Conservation (phyloP, 1,140 invertebrate genomes). For the Sarcophaga bullata region DNA sequence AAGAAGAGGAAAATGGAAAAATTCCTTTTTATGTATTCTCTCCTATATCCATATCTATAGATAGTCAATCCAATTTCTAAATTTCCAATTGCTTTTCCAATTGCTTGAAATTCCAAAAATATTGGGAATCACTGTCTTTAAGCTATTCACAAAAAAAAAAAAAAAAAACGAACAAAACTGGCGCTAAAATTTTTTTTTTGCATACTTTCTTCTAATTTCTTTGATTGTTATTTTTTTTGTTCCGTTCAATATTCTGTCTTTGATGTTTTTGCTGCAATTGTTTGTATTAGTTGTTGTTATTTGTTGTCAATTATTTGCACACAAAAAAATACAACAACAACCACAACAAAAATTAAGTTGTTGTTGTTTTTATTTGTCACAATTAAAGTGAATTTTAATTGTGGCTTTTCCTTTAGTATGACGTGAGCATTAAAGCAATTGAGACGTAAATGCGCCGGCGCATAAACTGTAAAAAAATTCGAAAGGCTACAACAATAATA, state of each 20-base stretch:
- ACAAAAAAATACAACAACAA: no score
- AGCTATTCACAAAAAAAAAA: no score
- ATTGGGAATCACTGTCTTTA: neutral
- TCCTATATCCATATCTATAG: no score
- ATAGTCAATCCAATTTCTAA: no score
- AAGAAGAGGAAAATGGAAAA: no score
- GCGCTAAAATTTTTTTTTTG: slow-evolving; percentile 4
- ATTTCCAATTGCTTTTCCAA: no score
- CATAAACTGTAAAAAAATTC: slow-evolving; percentile 21
- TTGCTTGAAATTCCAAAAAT: no score
- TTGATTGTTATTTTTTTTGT: neutral
- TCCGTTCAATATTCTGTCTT: neutral
- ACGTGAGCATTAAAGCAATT: slow-evolving; percentile 33
- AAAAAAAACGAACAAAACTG: neutral
- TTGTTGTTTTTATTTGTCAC: neutral
- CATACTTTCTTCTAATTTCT: slow-evolving; percentile 19
- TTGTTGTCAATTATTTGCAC: no score
- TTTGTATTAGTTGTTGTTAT: no score
- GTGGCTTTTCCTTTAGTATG: slow-evolving; percentile 30
- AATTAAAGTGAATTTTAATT: neutral
- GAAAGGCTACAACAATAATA: neutral
- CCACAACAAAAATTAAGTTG: slow-evolving; percentile 14
- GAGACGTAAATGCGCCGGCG: slow-evolving; percentile 28
- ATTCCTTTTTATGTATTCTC: no score
- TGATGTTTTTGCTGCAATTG: neutral